These are phyloP conservation scores for Tanypteryx hageni DNA, from an alignment of 2,888 invertebrate species.

Conservation along the genomic window DNA sequence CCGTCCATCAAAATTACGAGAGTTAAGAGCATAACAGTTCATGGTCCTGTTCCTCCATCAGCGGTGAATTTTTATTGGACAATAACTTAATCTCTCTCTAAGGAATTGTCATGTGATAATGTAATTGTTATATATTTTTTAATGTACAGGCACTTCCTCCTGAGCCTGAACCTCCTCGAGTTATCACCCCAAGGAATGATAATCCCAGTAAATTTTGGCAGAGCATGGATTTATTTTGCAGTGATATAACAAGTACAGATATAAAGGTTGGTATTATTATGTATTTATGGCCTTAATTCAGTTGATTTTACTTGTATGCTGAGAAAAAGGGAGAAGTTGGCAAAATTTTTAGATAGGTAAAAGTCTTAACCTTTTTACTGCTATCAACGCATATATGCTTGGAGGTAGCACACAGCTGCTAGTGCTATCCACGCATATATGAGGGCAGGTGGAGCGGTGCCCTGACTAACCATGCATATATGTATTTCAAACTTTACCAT, in stretches of 20 bases:
- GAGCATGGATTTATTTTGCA: constrained; percentile 94
- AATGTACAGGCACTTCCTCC: constrained; percentile 71
- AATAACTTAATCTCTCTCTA: background rate
- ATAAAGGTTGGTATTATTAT: constrained; percentile 78
- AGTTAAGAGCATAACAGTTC: constrained; percentile 76
- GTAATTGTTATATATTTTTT: background rate
- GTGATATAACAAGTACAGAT: constrained; percentile 91
- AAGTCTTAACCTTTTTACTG: no score
- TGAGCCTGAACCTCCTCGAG: constrained; percentile 82
- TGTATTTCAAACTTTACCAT: no score
- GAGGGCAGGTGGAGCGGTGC: no score
- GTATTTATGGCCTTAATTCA: background rate
- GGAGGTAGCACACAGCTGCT: no score
- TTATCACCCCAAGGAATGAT: constrained; percentile 90
- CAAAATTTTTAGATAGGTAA: no score
- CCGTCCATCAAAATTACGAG: constrained; percentile 76
- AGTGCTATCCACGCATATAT: no score
- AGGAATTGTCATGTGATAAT: background rate
- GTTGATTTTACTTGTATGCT: no score
- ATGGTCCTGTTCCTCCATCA: constrained; percentile 57
- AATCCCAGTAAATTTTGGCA: constrained; percentile 97
- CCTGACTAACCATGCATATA: no score
- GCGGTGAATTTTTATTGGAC: background rate
- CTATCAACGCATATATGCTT: no score
- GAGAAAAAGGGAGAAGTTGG: no score